Conservation (phyloP, 2,797 vertebrate genomes). For the Simalia tracyae region DNA sequence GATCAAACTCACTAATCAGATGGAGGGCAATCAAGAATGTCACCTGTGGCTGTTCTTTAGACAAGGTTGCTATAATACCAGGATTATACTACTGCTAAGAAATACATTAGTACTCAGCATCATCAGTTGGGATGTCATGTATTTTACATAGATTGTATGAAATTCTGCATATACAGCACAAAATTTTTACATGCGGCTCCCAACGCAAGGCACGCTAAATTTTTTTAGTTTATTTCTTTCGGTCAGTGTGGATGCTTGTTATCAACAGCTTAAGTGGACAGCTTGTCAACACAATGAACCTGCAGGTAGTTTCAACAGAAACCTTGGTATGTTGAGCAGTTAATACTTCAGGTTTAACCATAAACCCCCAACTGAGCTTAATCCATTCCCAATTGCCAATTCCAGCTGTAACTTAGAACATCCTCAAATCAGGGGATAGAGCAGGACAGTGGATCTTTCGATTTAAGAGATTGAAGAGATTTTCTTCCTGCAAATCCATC, state of each 20-base stretch:
- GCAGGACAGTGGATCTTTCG: conserved; percentile 56
- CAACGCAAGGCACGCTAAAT: conserved; percentile 19
- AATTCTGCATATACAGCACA: background rate
- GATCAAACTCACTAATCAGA: background rate
- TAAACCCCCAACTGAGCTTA: conserved; percentile 56
- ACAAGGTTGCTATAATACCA: background rate
- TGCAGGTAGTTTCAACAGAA: conserved; percentile 45
- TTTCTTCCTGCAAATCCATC: conserved; percentile 59
- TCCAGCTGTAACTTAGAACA: conserved; percentile 54
- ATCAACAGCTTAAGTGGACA: conserved; percentile 27
- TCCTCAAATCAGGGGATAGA: conserved; percentile 52
- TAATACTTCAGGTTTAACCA: conserved; percentile 58
- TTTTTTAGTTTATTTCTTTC: conserved; percentile 23
- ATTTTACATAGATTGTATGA: background rate
- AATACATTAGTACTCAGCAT: background rate
- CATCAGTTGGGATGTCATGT: background rate
- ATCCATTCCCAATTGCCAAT: conserved; percentile 58
- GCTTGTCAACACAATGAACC: conserved; percentile 37
- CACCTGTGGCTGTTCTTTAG: background rate
- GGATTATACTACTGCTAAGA: background rate
- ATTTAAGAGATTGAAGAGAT: conserved; percentile 67
- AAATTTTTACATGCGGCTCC: conserved; percentile 8
- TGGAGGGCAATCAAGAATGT: background rate
- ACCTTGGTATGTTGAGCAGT: conserved; percentile 33
- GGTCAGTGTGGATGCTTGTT: conserved; percentile 38